Evolutionary conservation across 2,888 invertebrate species (phyloP), one percentile per base, ranked within the genome.

Genomic region (Mimas tiliae): DNA sequence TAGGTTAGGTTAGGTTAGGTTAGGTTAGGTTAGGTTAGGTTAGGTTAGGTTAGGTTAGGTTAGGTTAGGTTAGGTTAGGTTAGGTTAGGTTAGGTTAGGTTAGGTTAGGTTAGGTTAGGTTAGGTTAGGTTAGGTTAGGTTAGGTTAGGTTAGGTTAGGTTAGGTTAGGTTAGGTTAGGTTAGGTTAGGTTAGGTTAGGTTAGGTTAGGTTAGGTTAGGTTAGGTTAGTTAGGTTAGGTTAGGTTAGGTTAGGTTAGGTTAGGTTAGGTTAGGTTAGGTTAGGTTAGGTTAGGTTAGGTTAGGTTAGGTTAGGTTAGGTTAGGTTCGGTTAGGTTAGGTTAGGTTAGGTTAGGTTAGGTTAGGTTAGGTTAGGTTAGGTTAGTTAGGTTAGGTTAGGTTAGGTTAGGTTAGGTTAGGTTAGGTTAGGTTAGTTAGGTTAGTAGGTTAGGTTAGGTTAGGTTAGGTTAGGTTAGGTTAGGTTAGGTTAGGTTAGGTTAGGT

Each of bases 401-500:
- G 70, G 70, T 71, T 71, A 72, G 72, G 72, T 72, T 72, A 70
- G 69, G 70, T 70, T 69, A 68, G 69, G 71, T 69, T 69, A 67
- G 71, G 71, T 70, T n/a, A n/a, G n/a, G n/a, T n/a, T n/a, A n/a
- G n/a, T n/a, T n/a, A 67, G n/a, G n/a, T n/a, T n/a, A n/a, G n/a
- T n/a, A n/a, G n/a, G n/a, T n/a, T n/a, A n/a, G n/a, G n/a, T n/a
- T 70, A 68, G 68, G 68, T 68, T 68, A 68, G 70, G 68, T 70
- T 69, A 66, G 66, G 67, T 69, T 69, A 65, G 65, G 68, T 69
- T 69, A 68, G 70, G 70, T 70, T 70, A 70, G 68, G 68, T 68
- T 70, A 68, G 70, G 70, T 68, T 68, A 70, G 68, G 70, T 70
- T 70, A 68, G 68, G 70, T 70, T 70, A 70, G 68, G 70, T 70